Conservation (phyloP, 1,140 invertebrate genomes). For the Diorhabda elongata region DNA sequence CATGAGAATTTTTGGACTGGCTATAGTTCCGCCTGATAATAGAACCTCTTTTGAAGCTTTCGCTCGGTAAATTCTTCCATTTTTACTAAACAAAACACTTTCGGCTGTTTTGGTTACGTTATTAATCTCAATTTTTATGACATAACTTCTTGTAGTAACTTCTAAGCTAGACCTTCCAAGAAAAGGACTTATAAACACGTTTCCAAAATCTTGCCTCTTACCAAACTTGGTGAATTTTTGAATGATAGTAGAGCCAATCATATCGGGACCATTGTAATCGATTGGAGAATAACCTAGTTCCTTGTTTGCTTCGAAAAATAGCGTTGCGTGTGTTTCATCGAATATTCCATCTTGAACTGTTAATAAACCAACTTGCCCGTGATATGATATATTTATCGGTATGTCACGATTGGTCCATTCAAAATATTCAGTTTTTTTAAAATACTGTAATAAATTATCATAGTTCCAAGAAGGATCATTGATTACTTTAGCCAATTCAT, state of each 20-base stretch:
- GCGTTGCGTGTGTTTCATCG: neutral
- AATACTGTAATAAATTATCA: slow-evolving; percentile 58
- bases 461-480: slow-evolving; percentile 63
- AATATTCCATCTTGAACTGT: slow-evolving; percentile 7
- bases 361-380: slow-evolving; percentile 21
- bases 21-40: slow-evolving; percentile 50
- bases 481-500: slow-evolving; percentile 63
- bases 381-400: slow-evolving; percentile 13
- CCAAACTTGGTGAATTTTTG: slow-evolving; percentile 20
- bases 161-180: slow-evolving; percentile 53
- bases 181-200: slow-evolving; percentile 22
- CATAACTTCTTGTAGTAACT: slow-evolving; percentile 49
- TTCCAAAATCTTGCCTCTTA: slow-evolving; percentile 15
- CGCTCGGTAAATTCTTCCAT: slow-evolving; percentile 35
- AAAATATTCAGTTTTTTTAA: slow-evolving; percentile 47
- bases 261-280: slow-evolving; percentile 36
- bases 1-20: slow-evolving; percentile 54
- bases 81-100: slow-evolving; percentile 51
- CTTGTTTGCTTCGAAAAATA: slow-evolving; percentile 54
- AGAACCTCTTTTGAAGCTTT: slow-evolving; percentile 51
- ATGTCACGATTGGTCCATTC: slow-evolving; percentile 46
- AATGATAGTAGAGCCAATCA: slow-evolving; percentile 11
- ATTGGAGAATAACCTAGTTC: slow-evolving; percentile 52
- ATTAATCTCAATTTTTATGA: slow-evolving; percentile 65
- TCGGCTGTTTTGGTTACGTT: slow-evolving; percentile 55